These are phyloP conservation scores for Oenanthe melanoleuca DNA, from an alignment of 2,113 vertebrate genomes.

Conservation along the genomic window DNA sequence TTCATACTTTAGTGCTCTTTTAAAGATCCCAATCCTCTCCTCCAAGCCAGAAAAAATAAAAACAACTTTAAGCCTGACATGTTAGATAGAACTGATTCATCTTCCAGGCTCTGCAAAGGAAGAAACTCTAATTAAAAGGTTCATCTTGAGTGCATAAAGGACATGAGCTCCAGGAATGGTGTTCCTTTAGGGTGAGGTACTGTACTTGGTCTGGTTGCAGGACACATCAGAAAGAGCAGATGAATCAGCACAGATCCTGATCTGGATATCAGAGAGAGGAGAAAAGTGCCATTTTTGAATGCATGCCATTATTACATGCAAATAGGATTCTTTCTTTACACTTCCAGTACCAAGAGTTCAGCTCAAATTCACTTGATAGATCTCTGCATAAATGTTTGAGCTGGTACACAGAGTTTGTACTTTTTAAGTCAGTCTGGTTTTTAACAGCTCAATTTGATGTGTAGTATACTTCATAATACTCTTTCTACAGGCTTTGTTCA, in stretches of 20 bases:
- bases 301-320: not conserved
- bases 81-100: not conserved
- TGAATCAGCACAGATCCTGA: constrained; percentile 8
- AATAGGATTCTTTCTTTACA: not conserved
- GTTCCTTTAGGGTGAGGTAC: not conserved
- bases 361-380: not conserved
- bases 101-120: not conserved
- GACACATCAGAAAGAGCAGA: not conserved
- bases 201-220: not conserved
- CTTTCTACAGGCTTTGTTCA: not conserved
- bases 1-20: not conserved
- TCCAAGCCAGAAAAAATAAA: not conserved
- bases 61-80: not conserved
- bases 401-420: not conserved
- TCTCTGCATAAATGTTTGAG: constrained; percentile 6
- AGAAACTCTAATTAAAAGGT: not conserved
- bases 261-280: not conserved
- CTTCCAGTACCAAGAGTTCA: not conserved
- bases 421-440: not conserved
- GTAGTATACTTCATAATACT: not conserved
- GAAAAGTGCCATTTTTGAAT: not conserved
- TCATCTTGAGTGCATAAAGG: not conserved
- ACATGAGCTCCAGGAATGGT: not conserved
- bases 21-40: not conserved
- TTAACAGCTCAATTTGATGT: not conserved